Evolutionary conservation across 2,113 vertebrate species (phyloP).

Genomic region (Greenwoodochromis staneri): DNA sequence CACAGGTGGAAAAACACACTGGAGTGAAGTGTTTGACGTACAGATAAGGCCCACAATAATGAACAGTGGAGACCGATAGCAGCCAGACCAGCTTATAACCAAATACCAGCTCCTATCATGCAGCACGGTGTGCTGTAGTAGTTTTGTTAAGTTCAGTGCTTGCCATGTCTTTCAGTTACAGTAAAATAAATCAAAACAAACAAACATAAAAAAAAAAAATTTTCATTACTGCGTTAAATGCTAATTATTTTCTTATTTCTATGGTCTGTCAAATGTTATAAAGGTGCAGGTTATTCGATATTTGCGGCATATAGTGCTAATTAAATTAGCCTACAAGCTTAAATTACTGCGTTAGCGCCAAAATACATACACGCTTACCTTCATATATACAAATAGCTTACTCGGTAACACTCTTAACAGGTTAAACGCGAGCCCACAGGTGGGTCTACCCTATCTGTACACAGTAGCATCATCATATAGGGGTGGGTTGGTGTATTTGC

Average conservation of each 20-base stretch:
- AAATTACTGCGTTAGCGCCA: background rate
- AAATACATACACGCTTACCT: background rate
- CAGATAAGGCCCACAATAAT: background rate
- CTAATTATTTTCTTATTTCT: background rate
- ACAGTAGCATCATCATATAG: background rate
- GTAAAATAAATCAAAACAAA: background rate
- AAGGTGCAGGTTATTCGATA: background rate
- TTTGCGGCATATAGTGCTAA: background rate
- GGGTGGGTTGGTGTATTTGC: background rate
- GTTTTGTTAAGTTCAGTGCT: background rate
- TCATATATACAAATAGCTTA: background rate
- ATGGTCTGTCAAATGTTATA: background rate
- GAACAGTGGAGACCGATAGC: background rate
- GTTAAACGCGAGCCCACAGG: conserved; percentile 5
- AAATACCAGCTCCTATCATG: background rate
- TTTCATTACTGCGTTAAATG: background rate
- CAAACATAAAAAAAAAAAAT: background rate
- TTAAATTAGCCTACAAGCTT: background rate
- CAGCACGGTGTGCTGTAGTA: background rate
- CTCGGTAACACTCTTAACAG: background rate
- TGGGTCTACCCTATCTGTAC: background rate
- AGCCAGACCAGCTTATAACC: background rate
- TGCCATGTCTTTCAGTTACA: background rate
- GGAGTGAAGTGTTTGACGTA: background rate
- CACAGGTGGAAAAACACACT: background rate